Percentiles rank a stretch among this genome's conserved stretches.
Evolutionary conservation across 2,888 invertebrate species (phyloP).

Genomic region (Mythimna lalbum): DNA sequence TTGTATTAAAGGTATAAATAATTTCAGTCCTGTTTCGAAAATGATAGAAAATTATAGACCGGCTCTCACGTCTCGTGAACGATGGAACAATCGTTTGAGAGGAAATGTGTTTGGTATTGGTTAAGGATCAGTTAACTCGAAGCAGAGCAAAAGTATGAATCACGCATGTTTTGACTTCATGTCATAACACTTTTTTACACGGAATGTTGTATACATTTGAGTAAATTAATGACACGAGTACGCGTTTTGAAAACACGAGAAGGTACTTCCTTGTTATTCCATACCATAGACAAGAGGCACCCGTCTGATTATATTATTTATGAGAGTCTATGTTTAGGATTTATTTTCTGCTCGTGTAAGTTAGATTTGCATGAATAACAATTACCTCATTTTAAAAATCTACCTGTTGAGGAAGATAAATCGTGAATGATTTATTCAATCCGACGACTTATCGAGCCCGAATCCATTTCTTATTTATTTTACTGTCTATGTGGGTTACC

Average conservation of each 20-base stretch:
- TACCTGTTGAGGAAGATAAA: constrained; percentile 87
- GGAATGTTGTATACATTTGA: constrained; percentile 15
- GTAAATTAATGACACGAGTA: constrained; percentile 27
- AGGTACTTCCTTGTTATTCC: constrained; percentile 71
- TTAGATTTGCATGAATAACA: constrained; percentile 87
- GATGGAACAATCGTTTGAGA: constrained; percentile 33
- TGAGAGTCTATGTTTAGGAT: constrained; percentile 84
- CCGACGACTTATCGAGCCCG: constrained; percentile 81
- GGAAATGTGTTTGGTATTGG: constrained; percentile 32
- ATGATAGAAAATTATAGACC: constrained; percentile 38
- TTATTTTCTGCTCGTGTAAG: constrained; percentile 88
- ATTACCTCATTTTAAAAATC: constrained; percentile 85
- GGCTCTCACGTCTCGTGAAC: constrained; percentile 16
- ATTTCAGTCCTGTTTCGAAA: constrained; percentile 34
- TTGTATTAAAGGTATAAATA: constrained; percentile 38
- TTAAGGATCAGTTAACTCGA: constrained; percentile 25
- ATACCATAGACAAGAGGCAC: constrained; percentile 70
- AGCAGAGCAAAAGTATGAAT: constrained; percentile 19
- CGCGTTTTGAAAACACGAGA: constrained; percentile 26
- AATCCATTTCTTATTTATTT: constrained; percentile 78
- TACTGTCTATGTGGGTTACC: constrained; percentile 80
- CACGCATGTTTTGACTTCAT: constrained; percentile 22
- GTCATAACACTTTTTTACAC: constrained; percentile 18
- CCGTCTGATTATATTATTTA: constrained; percentile 86
- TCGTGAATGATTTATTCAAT: constrained; percentile 85